Conservation (phyloP, 2,113 vertebrate genomes). For the Peucedramus taeniatus region DNA sequence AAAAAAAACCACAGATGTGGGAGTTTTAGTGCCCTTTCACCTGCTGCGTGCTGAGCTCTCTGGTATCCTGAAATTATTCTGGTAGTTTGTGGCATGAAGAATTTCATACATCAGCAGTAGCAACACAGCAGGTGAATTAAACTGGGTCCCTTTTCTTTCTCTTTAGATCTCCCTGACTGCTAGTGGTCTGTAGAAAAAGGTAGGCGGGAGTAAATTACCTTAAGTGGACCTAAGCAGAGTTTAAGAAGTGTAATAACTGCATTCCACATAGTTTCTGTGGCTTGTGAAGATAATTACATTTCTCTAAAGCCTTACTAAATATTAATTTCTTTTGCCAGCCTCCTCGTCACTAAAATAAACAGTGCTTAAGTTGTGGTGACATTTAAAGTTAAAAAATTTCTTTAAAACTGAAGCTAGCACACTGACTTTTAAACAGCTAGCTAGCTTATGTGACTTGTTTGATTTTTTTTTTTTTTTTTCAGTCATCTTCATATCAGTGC, state of each 20-base stretch:
- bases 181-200: not conserved
- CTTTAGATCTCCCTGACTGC: not conserved
- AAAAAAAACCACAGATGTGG: not conserved
- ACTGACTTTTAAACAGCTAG: not conserved
- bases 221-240: not conserved
- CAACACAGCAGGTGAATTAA: not conserved
- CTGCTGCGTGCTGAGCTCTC: not conserved
- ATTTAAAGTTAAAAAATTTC: not conserved
- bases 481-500: not conserved
- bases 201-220: not conserved
- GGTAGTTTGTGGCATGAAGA: not conserved
- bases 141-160: rapidly evolving
- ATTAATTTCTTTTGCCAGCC: not conserved
- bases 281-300: not conserved
- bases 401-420: not conserved
- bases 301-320: not conserved
- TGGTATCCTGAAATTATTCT: not conserved
- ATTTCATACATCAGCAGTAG: not conserved
- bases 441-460: not conserved
- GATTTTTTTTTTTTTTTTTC: not conserved
- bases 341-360: not conserved
- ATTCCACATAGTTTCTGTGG: not conserved
- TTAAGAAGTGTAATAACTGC: not conserved
- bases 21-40: not conserved
- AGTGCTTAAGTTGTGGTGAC: not conserved